Conservation (phyloP, 2,888 invertebrate species). For the Eristalinus sepulchralis region DNA sequence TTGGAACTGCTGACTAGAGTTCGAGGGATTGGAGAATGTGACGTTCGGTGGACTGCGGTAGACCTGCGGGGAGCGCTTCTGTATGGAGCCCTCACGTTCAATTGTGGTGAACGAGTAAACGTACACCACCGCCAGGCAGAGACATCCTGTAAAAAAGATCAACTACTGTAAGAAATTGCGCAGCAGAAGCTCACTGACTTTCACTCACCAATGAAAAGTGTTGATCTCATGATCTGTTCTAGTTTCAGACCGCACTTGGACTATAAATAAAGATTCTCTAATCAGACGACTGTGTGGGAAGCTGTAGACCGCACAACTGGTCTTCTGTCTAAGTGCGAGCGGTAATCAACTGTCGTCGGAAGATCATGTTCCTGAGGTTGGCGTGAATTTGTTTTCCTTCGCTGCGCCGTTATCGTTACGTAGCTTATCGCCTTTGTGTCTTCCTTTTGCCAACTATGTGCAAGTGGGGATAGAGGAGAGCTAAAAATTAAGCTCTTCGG, state of each 20-base stretch:
- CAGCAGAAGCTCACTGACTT: neutral
- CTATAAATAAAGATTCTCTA: slow-evolving; percentile 33
- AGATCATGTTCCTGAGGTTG: neutral
- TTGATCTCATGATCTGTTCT: slow-evolving; percentile 57
- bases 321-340: slow-evolving; percentile 34
- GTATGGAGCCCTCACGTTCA: neutral
- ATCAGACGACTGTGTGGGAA: slow-evolving; percentile 28
- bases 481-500: neutral
- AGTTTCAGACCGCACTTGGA: slow-evolving; percentile 7
- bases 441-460: neutral
- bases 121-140: slow-evolving; percentile 22
- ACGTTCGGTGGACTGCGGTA: slow-evolving; percentile 15
- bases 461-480: neutral
- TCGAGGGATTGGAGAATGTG: neutral
- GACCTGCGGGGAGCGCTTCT: slow-evolving; percentile 42
- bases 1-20: slow-evolving; percentile 51
- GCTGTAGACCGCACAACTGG: slow-evolving; percentile 38
- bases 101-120: slow-evolving; percentile 32
- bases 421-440: neutral
- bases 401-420: neutral
- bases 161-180: neutral
- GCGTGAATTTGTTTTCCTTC: neutral
- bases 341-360: slow-evolving; percentile 31
- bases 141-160: slow-evolving; percentile 5
- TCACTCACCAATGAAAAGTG: slow-evolving; percentile 52